Base-by-base conservation (phyloP, 2,797 vertebrate genomes). In the Enteromius viviparus region DNA sequence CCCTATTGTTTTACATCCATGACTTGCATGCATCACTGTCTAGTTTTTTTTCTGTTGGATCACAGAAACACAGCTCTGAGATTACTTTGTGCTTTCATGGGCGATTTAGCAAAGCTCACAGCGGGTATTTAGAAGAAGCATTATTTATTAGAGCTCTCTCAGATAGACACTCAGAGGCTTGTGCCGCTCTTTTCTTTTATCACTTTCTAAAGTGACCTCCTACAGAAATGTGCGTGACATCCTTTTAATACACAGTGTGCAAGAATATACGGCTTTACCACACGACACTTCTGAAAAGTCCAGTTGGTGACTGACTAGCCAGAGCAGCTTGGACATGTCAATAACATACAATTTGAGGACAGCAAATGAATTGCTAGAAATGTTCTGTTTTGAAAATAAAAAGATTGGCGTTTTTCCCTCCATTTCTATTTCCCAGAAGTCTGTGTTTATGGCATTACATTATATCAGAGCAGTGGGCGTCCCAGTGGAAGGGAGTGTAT, bases 61-160 rank as follows among this genome's bases (percentile, higher is more conserved):
- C 29, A 76, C 26, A 70, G 76, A 71, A 77, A 53, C 45, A 70
- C 65, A 77, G 74, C 32, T 71, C 53, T 58, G 60, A 85, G 79
- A 81, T 85, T 64, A 32, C 65, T 34, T 19, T 71, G 64, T 55
- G 23, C 66, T 85, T 87, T 88, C 88, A 78, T 74, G 84, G 86
- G 75, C 77, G 85, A 84, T 86, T 82, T 72, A 87, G 81, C 70
- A 85, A 89, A 88, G 76, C 84, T 87, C 85, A 87, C 84, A 76
- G 55, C 37, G 15, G 83, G 65, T 81, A 26, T 90, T 91, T 88
- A 84, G 78, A 89, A 77, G 84, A 87, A 87, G 88, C 78, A 87
- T 89, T 89, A 90, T 91, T 91, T 85, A 82, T 83, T 66, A 87
- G 87, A 81, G 84, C 81, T 80, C 78, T 85, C 85, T 74, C 55